A percentile compares a stretch with the other conserved stretches of the same genome.
phyloP scores from a whole-genome alignment of 1,140 invertebrate genomes.

The Zaprionus inermis region DNA sequence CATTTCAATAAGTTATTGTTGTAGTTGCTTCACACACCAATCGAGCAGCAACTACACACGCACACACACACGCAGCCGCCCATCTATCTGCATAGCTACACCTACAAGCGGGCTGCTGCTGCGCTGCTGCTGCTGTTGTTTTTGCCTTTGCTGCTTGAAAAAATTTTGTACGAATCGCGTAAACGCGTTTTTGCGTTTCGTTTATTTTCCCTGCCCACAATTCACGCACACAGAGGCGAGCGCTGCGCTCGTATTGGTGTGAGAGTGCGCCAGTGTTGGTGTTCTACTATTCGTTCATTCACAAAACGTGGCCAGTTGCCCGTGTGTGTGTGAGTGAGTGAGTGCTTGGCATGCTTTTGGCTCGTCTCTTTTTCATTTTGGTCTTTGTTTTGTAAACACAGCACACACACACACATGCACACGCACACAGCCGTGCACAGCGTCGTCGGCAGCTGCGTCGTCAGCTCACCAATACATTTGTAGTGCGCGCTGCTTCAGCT shows the following conservation, averaged over 20 bases:
- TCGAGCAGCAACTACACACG: slow-evolving; percentile 33
- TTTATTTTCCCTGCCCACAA: slow-evolving; percentile 84
- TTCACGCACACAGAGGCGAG: slow-evolving; percentile 62
- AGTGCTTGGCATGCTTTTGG: slow-evolving; percentile 66
- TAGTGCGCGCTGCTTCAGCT: not conserved
- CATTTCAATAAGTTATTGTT: slow-evolving; percentile 80
- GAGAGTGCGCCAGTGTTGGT: slow-evolving; percentile 52
- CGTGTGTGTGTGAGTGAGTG: slow-evolving; percentile 17
- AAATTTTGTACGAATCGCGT: slow-evolving; percentile 84
- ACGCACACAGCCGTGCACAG: slow-evolving; percentile 25
- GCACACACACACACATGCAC: slow-evolving; percentile 42
- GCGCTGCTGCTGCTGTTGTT: slow-evolving; percentile 15
- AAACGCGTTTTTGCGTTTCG: slow-evolving; percentile 83
- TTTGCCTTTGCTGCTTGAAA: slow-evolving; percentile 30
- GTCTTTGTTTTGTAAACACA: slow-evolving; percentile 81
- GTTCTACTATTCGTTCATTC: slow-evolving; percentile 80
- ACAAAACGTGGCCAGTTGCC: slow-evolving; percentile 64
- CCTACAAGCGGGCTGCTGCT: slow-evolving; percentile 54
- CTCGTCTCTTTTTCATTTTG: slow-evolving; percentile 58
- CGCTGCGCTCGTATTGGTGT: slow-evolving; percentile 28
- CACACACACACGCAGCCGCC: slow-evolving; percentile 26
- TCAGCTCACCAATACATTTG: slow-evolving; percentile 15
- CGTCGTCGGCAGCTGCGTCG: slow-evolving; percentile 59
- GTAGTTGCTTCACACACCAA: slow-evolving; percentile 62
- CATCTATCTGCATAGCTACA: slow-evolving; percentile 65